Percentiles rank a stretch among this genome's conserved stretches.
Conservation (phyloP, 2,797 vertebrate genomes). For the Platyrinchus mystaceus region DNA sequence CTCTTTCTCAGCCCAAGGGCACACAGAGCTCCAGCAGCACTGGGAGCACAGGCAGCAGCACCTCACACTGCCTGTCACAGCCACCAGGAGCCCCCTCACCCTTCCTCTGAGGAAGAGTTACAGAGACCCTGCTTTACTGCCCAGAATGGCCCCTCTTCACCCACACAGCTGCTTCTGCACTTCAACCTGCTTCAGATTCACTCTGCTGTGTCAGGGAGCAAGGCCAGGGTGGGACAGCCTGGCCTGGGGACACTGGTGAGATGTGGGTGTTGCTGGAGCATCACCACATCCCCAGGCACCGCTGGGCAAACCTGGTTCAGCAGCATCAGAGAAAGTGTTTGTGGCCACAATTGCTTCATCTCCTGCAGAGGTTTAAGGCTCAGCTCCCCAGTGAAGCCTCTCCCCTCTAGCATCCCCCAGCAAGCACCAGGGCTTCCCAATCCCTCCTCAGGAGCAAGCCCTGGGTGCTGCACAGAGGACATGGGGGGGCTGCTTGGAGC, state of each 20-base stretch:
- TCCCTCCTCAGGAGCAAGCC: no score
- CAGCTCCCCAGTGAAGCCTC: neutral
- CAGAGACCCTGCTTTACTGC: neutral
- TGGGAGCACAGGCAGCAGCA: neutral
- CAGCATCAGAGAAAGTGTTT: neutral
- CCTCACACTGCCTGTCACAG: rapidly evolving
- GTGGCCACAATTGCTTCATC: neutral
- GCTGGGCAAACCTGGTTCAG: rapidly evolving
- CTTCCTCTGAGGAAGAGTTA: neutral
- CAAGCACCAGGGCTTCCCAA: neutral
- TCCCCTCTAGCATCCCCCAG: no score
- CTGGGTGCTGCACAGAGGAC: neutral
- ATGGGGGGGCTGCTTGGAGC: neutral
- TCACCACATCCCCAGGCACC: rapidly evolving
- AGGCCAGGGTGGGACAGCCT: neutral
- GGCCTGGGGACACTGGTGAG: neutral
- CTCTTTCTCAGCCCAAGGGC: no score
- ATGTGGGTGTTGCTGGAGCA: rapidly evolving
- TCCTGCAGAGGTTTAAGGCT: no score
- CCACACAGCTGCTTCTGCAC: rapidly evolving
- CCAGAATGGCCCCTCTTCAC: neutral
- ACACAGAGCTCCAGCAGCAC: neutral
- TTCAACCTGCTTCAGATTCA: neutral
- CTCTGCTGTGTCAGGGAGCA: neutral
- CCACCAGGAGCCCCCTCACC: rapidly evolving